Conservation (phyloP, 2,888 invertebrate genomes). For the Callimorpha dominula region DNA sequence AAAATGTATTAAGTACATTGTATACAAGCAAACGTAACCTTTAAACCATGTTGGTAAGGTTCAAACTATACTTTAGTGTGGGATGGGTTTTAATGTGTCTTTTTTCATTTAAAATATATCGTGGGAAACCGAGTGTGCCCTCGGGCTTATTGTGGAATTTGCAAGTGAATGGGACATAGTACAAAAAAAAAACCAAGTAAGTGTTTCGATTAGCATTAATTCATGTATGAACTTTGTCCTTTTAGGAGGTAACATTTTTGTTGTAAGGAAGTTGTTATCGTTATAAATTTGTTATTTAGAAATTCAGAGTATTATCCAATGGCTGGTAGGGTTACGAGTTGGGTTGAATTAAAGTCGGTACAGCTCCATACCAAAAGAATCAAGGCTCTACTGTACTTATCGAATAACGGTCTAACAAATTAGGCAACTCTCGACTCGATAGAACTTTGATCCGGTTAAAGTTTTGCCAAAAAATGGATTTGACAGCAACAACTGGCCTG, state of each 20-base stretch:
- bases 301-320: no score
- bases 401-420: no score
- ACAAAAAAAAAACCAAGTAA: slow-evolving; percentile 56
- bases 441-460: no score
- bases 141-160: slow-evolving; percentile 86
- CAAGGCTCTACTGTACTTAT: not conserved
- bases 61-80: not conserved
- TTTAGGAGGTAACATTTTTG: slow-evolving; percentile 26
- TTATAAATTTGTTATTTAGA: no score
- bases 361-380: not conserved
- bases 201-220: slow-evolving; percentile 65
- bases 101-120: slow-evolving; percentile 67
- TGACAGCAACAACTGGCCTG: no score
- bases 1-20: slow-evolving; percentile 23
- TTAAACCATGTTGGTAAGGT: not conserved
- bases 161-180: slow-evolving; percentile 71
- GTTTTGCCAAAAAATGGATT: no score
- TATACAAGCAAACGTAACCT: slow-evolving; percentile 14
- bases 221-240: slow-evolving; percentile 44
- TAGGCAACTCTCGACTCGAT: no score
- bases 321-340: no score
- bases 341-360: no score
- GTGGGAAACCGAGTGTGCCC: slow-evolving; percentile 88
- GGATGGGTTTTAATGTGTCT: slow-evolving; percentile 33
- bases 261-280: slow-evolving; percentile 23